Conservation (phyloP, 2,797 vertebrate genomes). For the Salmo trutta region DNA sequence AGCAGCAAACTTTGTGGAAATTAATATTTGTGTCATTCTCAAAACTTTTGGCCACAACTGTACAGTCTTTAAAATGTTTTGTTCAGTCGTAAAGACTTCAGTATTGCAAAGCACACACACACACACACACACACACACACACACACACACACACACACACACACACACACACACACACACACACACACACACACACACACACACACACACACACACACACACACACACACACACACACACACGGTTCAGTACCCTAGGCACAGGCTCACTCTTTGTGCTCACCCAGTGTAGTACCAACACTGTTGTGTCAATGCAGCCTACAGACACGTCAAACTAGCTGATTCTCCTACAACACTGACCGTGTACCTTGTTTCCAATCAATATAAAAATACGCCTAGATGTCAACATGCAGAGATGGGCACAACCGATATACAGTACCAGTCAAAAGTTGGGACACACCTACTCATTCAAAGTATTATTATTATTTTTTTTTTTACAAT, state of each 20-base stretch:
- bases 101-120: conserved; percentile 74
- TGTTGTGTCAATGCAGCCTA: neutral
- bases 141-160: conserved; percentile 20
- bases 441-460: no score
- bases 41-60: no score
- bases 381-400: conserved; percentile 27
- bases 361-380: conserved; percentile 45
- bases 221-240: conserved; percentile 8
- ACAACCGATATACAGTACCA: conserved; percentile 25
- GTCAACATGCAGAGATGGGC: conserved; percentile 45
- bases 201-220: conserved; percentile 23
- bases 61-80: conserved; percentile 48
- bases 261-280: conserved; percentile 13
- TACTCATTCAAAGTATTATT: no score
- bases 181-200: conserved; percentile 17
- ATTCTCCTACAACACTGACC: neutral
- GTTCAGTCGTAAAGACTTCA: conserved; percentile 51
- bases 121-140: conserved; percentile 30
- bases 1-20: no score
- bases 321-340: neutral
- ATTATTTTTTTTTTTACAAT: no score
- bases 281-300: conserved; percentile 16
- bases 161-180: conserved; percentile 47
- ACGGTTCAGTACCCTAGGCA: conserved; percentile 17
- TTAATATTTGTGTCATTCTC: no score